Evolutionary conservation across 2,113 vertebrate genomes (phyloP).

Genomic region (Onychorhynchus coronatus): DNA sequence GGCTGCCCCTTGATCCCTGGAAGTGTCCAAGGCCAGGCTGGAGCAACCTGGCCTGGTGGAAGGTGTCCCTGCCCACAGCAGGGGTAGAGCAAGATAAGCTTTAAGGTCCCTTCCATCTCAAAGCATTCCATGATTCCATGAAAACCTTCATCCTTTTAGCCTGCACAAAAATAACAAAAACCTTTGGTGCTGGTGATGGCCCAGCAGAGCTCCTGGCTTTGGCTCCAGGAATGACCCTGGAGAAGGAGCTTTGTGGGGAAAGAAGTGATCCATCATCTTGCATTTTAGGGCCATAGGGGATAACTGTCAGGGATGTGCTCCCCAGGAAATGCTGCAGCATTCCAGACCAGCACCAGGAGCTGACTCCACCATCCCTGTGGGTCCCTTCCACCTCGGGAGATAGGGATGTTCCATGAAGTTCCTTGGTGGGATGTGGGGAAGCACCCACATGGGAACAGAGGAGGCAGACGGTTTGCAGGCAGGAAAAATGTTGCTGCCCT

Average conservation of each 20-base stretch:
- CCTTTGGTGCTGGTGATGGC: not conserved
- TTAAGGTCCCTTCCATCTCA: no score
- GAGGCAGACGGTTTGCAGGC: not conserved
- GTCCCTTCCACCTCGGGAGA: not conserved
- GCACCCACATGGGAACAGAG: not conserved
- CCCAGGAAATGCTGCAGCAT: not conserved
- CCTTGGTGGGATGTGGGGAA: accelerated
- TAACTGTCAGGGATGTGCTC: not conserved
- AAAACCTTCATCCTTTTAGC: not conserved
- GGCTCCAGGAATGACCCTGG: not conserved
- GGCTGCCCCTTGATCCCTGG: not conserved
- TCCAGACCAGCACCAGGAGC: not conserved
- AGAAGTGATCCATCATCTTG: not conserved
- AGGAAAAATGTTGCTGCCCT: not conserved
- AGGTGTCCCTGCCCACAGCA: not conserved
- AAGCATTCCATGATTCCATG: no score
- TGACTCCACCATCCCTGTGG: no score
- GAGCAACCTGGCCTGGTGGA: not conserved
- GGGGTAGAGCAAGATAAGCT: no score
- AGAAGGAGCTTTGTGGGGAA: not conserved
- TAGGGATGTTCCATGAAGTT: no score
- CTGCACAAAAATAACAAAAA: not conserved
- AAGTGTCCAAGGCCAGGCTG: not conserved
- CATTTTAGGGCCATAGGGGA: not conserved
- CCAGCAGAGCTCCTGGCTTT: not conserved